A percentile compares a stretch with the other conserved stretches of the same genome.
These are phyloP conservation scores for Aromia moschata DNA, from an alignment of 2,888 invertebrate species.

Conservation along the genomic window DNA sequence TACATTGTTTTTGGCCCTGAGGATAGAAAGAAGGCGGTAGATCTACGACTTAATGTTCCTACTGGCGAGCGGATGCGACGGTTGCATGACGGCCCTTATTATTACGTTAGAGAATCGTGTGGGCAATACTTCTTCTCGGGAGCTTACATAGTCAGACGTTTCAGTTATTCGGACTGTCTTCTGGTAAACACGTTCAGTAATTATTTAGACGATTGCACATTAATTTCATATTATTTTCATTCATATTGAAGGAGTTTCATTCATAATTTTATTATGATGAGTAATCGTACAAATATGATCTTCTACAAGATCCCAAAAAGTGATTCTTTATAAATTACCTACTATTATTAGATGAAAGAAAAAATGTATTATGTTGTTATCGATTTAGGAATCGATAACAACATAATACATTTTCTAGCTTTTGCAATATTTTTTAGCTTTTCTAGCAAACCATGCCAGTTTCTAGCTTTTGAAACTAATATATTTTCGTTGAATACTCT, in stretches of 20 bases:
- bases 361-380: too few species aligned
- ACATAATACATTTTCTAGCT: too few species aligned
- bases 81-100: slow-evolving; percentile 17
- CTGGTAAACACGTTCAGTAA: not conserved
- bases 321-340: too few species aligned
- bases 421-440: too few species aligned
- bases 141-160: not conserved
- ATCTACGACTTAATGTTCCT: slow-evolving; percentile 14
- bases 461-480: too few species aligned
- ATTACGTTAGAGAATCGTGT: slow-evolving; percentile 19
- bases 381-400: too few species aligned
- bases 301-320: too few species aligned
- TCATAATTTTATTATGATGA: not conserved
- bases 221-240: not conserved
- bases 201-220: not conserved
- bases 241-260: not conserved
- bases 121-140: slow-evolving; percentile 2
- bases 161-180: not conserved
- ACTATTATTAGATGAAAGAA: too few species aligned
- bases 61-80: slow-evolving; percentile 13
- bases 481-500: too few species aligned
- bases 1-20: slow-evolving; percentile 21
- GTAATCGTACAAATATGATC: too few species aligned
- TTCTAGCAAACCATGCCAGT: too few species aligned
- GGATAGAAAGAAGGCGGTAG: slow-evolving; percentile 11